Evolutionary conservation across 1,140 invertebrate species (phyloP), one percentile per base, ranked within the genome.

Genomic region (Neotoxoptera formosana): DNA sequence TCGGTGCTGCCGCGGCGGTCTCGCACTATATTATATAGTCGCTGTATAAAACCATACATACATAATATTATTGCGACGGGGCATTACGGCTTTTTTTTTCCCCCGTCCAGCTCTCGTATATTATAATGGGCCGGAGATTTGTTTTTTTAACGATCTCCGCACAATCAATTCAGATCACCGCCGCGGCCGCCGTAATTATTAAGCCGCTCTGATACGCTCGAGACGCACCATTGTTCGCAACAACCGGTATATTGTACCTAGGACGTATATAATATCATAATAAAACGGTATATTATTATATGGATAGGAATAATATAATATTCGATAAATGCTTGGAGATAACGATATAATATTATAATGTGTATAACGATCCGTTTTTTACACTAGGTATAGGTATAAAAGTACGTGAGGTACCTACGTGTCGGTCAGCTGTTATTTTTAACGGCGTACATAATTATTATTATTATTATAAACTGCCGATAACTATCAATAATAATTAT

Each of bases 231-330:
- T 86, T 86, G 84, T 86, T 45, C 23, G 45, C 25, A 30, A 86
- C 45, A 86, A 86, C 84, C 84, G 84, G 84, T 84, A 84, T 84
- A 84, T 84, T 84, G 83, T 41, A 84, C n/a, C n/a, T n/a, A n/a
- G n/a, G n/a, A n/a, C n/a, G n/a, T n/a, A n/a, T n/a, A n/a, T n/a
- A n/a, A n/a, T n/a, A n/a, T n/a, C n/a, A n/a, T n/a, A n/a, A n/a
- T n/a, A n/a, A n/a, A n/a, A n/a, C n/a, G 36, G 23, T 45, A 45
- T 84, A 41, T 36, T 84, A n/a, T n/a, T n/a, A n/a, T n/a, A 25
- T 86, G 41, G 14, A 25, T 47, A 47, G 14, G 6, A 30, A 45
- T 86, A 47, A 84, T 84, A 45, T 86, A 47, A 84, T 84, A 14
- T 76, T 14, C 30, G n/a, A n/a, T 76, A 76, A n/a, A 76, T 76